phyloP scores from a whole-genome alignment of 2,113 vertebrate genomes.

The Alligator sinensis region DNA sequence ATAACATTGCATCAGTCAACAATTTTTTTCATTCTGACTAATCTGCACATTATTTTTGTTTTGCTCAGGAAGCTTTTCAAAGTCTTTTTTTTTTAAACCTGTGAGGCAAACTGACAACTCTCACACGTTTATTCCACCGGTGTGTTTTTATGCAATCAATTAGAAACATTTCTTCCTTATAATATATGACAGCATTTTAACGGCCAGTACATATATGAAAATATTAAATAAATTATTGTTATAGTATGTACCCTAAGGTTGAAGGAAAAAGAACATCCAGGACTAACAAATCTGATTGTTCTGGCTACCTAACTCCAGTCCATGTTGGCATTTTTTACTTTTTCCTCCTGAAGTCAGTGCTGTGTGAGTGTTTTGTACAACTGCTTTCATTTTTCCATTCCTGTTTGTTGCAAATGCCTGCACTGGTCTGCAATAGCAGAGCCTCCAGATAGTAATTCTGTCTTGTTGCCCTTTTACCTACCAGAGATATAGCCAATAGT shows the following conservation, averaged over 20 bases:
- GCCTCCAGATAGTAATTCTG: slow-evolving; percentile 31
- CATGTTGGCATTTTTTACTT: slow-evolving; percentile 66
- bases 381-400: slow-evolving; percentile 56
- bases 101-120: slow-evolving; percentile 2
- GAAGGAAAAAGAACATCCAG: slow-evolving; percentile 81
- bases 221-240: slow-evolving; percentile 82
- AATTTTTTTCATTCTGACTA: neutral
- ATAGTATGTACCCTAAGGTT: slow-evolving; percentile 78
- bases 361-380: slow-evolving; percentile 57
- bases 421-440: neutral
- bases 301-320: slow-evolving; percentile 68
- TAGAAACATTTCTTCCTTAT: slow-evolving; percentile 59
- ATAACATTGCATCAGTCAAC: neutral
- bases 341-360: slow-evolving; percentile 54
- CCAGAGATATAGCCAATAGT: slow-evolving; percentile 38
- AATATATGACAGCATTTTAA: slow-evolving; percentile 65
- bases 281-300: slow-evolving; percentile 83
- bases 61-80: neutral
- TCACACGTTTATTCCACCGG: slow-evolving; percentile 13
- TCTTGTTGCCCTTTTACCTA: slow-evolving; percentile 38
- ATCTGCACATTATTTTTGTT: neutral
- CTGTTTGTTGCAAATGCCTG: slow-evolving; percentile 12
- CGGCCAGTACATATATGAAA: slow-evolving; percentile 74
- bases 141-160: slow-evolving; percentile 57
- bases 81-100: neutral